Base-by-base conservation (phyloP, 2,113 vertebrate genomes). In the Hemichromis elongatus region DNA sequence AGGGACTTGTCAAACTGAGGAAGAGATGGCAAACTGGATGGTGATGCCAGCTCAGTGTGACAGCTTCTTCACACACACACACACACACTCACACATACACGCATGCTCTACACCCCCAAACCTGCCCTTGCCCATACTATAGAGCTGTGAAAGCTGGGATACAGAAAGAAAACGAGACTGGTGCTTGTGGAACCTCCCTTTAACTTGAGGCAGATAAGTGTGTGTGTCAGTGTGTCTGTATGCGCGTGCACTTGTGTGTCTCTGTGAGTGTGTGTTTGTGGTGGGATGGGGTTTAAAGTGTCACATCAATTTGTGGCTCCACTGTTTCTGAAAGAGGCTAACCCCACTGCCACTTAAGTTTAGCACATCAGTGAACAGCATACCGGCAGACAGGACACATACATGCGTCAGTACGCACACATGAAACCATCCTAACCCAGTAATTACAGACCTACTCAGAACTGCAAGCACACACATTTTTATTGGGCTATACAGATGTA, bases 301-400 rank as follows among this genome's bases (percentile, higher is more conserved):
- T 95, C 95, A 95, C 93, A 94, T 95, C 92, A 93, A 94, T 94
- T 95, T 94, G 90, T 92, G 87, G 89, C 82, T 93, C 84, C 79
- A 86, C 89, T 88, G 89, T 90, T 95, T 94, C 95, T 95, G 92
- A 91, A 95, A 95, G 94, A 95, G 95, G 94, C 95, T 94, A 94
- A 95, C 94, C 94, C 85, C 91, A 92, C 91, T 95, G 95, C 93
- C 94, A 95, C 93, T 94, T 94, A 88, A 83, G 88, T 80, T 95
- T 93, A 95, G 68, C 84, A 82, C 85, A 86, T 68, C 77, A 91
- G 68, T 92, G 90, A 90, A 88, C 82, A 77, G 77, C 91, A 93
- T 55, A 88, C 53, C 77, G 47, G 59, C 78, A 85, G 90, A 94
- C 91, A 93, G 90, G 75, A 89, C 87, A 80, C 91, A 93, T 88